Evolutionary conservation across 2,113 vertebrate genomes (phyloP).

Genomic region (Pipra filicauda): DNA sequence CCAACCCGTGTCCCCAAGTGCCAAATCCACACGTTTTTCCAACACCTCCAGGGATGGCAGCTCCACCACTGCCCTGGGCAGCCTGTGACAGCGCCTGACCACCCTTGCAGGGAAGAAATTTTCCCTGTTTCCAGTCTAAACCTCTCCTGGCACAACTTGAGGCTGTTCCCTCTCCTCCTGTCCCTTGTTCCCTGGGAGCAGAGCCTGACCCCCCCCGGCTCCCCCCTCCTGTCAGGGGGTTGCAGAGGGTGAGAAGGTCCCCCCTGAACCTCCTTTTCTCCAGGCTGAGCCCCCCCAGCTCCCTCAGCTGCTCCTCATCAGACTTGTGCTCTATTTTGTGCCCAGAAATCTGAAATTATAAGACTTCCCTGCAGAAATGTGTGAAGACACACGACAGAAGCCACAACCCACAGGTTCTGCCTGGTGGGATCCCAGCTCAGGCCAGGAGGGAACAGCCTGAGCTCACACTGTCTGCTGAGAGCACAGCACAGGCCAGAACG

Average conservation of each 20-base stretch:
- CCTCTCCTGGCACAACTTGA: neutral
- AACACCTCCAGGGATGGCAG: neutral
- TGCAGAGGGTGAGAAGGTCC: neutral
- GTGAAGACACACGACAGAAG: neutral
- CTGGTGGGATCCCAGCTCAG: neutral
- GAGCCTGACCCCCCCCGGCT: neutral
- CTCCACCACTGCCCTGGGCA: neutral
- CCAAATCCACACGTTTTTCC: neutral
- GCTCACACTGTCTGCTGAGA: neutral
- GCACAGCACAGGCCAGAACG: neutral
- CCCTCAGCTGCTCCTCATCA: neutral
- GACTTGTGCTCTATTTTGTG: neutral
- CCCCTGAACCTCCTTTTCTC: neutral
- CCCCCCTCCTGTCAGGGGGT: neutral
- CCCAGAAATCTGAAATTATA: neutral
- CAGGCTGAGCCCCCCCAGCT: neutral
- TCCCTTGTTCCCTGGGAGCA: neutral
- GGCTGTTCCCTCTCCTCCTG: neutral
- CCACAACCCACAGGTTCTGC: neutral
- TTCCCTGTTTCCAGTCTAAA: rapidly evolving
- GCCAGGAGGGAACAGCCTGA: neutral
- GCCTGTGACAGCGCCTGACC: too few species aligned
- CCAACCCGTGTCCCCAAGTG: neutral
- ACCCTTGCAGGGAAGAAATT: neutral
- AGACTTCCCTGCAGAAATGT: neutral